Evolutionary conservation across 2,797 vertebrate species (phyloP).

Genomic region (Pangasius sanitwongsei): DNA sequence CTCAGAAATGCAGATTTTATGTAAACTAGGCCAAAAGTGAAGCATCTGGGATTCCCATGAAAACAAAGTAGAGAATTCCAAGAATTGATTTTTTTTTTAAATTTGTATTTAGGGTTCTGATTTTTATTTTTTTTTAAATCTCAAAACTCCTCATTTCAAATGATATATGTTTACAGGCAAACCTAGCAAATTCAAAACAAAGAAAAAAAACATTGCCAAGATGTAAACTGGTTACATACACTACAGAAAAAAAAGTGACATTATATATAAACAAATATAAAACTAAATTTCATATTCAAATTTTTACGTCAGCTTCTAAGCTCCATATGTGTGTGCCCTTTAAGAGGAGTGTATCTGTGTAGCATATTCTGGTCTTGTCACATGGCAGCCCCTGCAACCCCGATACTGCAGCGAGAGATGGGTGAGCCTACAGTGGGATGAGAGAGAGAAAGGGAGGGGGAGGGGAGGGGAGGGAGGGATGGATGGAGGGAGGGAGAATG

Average conservation of each 20-base stretch:
- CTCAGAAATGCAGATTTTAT: neutral
- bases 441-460: neutral
- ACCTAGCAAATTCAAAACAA: neutral
- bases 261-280: neutral
- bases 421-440: constrained; percentile 46
- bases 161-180: neutral
- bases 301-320: neutral
- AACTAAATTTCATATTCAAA: neutral
- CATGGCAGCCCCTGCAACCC: constrained; percentile 45
- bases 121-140: neutral
- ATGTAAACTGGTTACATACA: neutral
- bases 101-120: neutral
- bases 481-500: constrained; percentile 1
- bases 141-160: neutral
- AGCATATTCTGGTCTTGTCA: constrained; percentile 48
- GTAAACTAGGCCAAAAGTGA: neutral
- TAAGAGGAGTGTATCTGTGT: constrained; percentile 23
- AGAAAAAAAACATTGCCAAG: neutral
- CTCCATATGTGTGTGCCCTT: constrained; percentile 27
- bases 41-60: neutral
- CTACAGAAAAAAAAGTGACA: neutral
- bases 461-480: neutral
- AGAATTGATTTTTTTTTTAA: neutral
- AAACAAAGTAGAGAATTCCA: neutral
- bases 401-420: constrained; percentile 49